These are phyloP conservation scores for Hydropsyche betteni DNA, from an alignment of 2,888 invertebrate genomes.

Conservation along the genomic window DNA sequence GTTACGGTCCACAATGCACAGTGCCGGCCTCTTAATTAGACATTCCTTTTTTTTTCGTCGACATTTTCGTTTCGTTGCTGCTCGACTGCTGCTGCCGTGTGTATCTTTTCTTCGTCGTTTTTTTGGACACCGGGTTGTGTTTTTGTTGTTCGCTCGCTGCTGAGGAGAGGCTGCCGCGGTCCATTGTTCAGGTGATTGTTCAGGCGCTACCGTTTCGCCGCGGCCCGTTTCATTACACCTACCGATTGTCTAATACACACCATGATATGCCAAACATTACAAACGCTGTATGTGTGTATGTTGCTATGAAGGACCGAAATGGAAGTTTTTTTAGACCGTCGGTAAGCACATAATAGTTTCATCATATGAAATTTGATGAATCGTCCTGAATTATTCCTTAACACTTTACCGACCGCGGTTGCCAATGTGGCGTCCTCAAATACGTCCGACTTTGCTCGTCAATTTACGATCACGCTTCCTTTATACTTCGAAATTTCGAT, in stretches of 20 bases:
- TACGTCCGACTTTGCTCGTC: too few species aligned
- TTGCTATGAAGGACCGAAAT: too few species aligned
- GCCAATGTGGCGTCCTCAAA: too few species aligned
- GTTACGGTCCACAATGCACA: conserved; percentile 49
- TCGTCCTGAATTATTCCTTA: too few species aligned
- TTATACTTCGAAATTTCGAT: too few species aligned
- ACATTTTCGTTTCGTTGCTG: not conserved
- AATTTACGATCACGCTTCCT: too few species aligned
- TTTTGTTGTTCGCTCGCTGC: conserved; percentile 6
- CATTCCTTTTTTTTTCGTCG: conserved; percentile 46
- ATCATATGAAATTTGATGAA: too few species aligned
- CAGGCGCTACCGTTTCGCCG: conserved; percentile 35
- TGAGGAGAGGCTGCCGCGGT: conserved; percentile 25
- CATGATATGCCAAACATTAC: too few species aligned
- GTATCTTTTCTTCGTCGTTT: not conserved
- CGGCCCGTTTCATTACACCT: conserved; percentile 36
- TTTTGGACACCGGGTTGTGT: conserved; percentile 2
- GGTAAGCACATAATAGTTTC: too few species aligned
- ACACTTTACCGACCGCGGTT: too few species aligned
- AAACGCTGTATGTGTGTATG: too few species aligned
- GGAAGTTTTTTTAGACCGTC: too few species aligned
- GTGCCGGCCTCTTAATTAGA: conserved; percentile 50
- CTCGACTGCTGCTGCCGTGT: conserved; percentile 9
- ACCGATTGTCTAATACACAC: conserved; percentile 37
- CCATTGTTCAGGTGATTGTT: conserved; percentile 39